Evolutionary conservation across 2,113 vertebrate species (phyloP), one percentile per base, ranked within the genome.

Genomic region (Oplegnathus fasciatus): DNA sequence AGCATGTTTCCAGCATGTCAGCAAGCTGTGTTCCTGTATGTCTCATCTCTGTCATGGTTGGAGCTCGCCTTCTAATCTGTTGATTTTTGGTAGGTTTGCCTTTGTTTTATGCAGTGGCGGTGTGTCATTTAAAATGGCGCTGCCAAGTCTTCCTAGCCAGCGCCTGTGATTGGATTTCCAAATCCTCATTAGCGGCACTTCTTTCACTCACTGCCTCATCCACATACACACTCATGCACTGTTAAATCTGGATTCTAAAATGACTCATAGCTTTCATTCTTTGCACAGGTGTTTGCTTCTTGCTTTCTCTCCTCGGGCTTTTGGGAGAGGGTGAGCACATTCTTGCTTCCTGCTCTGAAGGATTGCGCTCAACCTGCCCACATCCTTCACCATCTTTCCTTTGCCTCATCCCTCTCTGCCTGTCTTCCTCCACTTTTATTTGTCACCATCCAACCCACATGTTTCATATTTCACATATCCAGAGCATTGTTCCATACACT

Each of bases 361-460:
- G 80, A 85, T 78, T 75, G 77, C 64, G 75, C 60, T 75, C 81
- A 77, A 20, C 72, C 91, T 90, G 85, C 92, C 91, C 90, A 93
- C 91, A 91, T 88, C 83, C 37, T 84, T 78, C 75, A 69, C 83
- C 68, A 17, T 86, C 83, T 88, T 81, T 80, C 71, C 57, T 83
- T 78, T 67, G 78, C 89, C 72, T 91, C 89, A 87, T 88, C 82
- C 85, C 55, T 89, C 86, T 75, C 60, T 84, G 69, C 82, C 62
- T 71, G 73, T 83, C 86, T 89, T 88, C 87, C 89, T 91, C 91
- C 90, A 85, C 81, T 74, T 84, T 83, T 80, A 85, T 94, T 91
- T 92, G 90, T 94, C 91, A 89, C 89, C 78, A 82, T 76, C 34
- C 78, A 78, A 30, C 91, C 90, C 86, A 92, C 90, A 87, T 84